phyloP scores from a whole-genome alignment of 2,113 vertebrate species.

The Mugil cephalus region DNA sequence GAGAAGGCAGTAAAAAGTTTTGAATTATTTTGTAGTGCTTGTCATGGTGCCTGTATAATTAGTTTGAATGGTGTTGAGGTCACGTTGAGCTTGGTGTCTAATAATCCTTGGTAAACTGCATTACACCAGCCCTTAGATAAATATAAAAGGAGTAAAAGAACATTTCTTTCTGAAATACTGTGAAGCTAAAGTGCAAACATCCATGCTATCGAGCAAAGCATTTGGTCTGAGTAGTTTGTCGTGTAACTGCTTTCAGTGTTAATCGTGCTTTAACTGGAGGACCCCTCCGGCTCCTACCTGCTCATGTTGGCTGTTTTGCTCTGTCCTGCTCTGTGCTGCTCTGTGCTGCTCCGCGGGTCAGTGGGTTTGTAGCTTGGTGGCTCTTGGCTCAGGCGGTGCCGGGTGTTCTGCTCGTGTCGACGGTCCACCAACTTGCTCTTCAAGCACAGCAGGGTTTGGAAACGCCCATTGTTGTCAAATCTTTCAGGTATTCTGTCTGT shows the following conservation, averaged over 20 bases:
- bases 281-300: constrained; percentile 42
- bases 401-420: background rate
- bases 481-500: constrained; percentile 19
- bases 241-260: too few species aligned
- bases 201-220: too few species aligned
- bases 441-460: background rate
- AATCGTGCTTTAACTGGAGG: background rate
- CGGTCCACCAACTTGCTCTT: constrained; percentile 22
- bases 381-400: background rate
- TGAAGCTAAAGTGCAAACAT: too few species aligned
- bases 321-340: background rate
- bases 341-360: background rate
- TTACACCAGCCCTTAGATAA: too few species aligned
- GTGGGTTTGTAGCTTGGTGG: background rate
- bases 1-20: too few species aligned
- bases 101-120: too few species aligned
- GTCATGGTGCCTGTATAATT: too few species aligned
- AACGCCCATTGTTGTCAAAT: constrained; percentile 24
- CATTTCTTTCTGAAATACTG: too few species aligned
- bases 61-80: too few species aligned
- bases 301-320: constrained; percentile 44
- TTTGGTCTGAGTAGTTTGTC: background rate
- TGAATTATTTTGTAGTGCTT: too few species aligned
- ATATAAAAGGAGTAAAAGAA: too few species aligned
- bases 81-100: too few species aligned